Conservation (phyloP, 2,888 invertebrate species). For the Hipparchia sbordonii region DNA sequence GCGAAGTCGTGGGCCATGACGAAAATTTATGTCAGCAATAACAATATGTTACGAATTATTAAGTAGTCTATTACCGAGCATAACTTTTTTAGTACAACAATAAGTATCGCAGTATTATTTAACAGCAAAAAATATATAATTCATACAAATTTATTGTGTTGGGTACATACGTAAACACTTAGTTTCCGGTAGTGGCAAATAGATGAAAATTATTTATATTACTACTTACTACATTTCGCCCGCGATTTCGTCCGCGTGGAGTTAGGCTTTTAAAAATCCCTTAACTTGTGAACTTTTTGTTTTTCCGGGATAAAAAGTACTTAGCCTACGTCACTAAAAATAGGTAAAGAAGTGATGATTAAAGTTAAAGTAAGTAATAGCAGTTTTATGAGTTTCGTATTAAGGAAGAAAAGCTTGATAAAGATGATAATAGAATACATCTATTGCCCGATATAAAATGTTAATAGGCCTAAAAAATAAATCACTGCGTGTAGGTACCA, state of each 20-base stretch:
- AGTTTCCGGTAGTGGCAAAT: no score
- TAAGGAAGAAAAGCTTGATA: no score
- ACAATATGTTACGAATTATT: slow-evolving; percentile 39
- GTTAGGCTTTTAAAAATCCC: no score
- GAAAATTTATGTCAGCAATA: slow-evolving; percentile 59
- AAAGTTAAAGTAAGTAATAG: no score
- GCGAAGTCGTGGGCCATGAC: slow-evolving; percentile 66
- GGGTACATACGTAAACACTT: no score
- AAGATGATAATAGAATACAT: neutral
- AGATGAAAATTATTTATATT: neutral
- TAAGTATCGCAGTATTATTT: neutral
- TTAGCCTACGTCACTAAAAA: no score
- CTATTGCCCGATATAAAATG: neutral
- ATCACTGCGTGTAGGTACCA: neutral
- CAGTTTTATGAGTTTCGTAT: no score
- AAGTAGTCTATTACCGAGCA: neutral
- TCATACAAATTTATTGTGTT: neutral
- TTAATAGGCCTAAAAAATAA: neutral
- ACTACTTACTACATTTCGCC: neutral
- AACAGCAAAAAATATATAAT: neutral
- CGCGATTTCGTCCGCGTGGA: no score
- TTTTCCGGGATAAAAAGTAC: no score
- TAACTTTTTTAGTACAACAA: neutral
- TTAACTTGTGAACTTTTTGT: no score
- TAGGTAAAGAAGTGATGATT: no score